Evolutionary conservation across 2,113 vertebrate genomes (phyloP).

Genomic region (Sinocyclocheilus rhinocerous): DNA sequence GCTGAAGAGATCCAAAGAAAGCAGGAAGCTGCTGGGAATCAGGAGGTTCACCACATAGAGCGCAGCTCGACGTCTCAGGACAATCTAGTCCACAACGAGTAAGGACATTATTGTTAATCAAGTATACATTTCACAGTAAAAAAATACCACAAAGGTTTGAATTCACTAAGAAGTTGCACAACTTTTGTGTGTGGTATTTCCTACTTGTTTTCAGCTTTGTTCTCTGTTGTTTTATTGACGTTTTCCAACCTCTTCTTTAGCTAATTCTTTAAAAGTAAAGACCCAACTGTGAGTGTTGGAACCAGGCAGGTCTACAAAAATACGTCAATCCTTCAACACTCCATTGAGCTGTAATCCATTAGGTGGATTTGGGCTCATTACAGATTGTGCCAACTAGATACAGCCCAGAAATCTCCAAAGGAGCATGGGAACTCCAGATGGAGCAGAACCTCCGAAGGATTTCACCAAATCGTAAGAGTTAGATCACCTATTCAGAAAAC

Average conservation of each 20-base stretch:
- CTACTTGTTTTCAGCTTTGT: not conserved
- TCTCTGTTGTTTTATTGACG: not conserved
- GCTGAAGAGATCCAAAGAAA: constrained; percentile 79
- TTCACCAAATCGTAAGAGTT: not conserved
- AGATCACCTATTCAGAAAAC: no score
- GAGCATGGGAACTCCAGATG: not conserved
- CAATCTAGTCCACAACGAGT: constrained; percentile 18
- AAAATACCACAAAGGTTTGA: not conserved
- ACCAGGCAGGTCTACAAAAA: not conserved
- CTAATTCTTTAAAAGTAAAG: not conserved
- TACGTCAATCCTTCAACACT: not conserved
- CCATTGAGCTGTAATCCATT: not conserved
- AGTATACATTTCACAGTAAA: not conserved
- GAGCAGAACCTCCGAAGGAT: not conserved
- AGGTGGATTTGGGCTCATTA: not conserved
- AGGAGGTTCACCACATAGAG: constrained; percentile 81
- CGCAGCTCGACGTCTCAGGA: constrained; percentile 61
- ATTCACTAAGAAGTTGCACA: not conserved
- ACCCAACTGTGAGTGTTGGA: not conserved
- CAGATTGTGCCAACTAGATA: not conserved
- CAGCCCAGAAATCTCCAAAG: not conserved
- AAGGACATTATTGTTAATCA: not conserved
- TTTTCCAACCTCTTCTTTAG: not conserved
- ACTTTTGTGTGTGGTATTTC: not conserved
- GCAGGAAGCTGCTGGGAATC: constrained; percentile 80